phyloP scores from a whole-genome alignment of 2,113 vertebrate species.

The Campylorhamphus procurvoides region DNA sequence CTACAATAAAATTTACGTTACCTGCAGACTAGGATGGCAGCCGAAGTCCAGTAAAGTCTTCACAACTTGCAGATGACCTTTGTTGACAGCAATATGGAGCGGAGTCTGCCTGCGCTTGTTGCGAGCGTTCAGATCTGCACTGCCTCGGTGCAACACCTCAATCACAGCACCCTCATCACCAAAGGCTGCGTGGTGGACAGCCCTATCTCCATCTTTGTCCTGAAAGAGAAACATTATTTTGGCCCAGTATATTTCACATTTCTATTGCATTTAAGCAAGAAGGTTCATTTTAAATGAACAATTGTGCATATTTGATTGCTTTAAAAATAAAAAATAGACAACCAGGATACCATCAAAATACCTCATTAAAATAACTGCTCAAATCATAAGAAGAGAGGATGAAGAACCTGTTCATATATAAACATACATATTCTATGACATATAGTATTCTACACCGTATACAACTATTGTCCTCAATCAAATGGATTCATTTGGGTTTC shows the following conservation, averaged over 20 bases:
- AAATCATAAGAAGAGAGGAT: not conserved
- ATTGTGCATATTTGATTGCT: not conserved
- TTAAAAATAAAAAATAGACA: not conserved
- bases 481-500: not conserved
- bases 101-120: slow-evolving; percentile 97
- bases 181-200: slow-evolving; percentile 97
- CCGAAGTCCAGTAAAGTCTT: slow-evolving; percentile 96
- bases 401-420: not conserved
- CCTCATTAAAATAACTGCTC: not conserved
- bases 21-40: slow-evolving; percentile 98
- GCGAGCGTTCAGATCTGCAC: slow-evolving; percentile 94
- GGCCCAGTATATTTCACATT: not conserved
- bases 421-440: not conserved
- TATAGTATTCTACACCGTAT: not conserved
- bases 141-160: slow-evolving; percentile 94
- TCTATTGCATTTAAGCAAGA: not conserved
- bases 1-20: slow-evolving; percentile 46
- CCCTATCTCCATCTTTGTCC: slow-evolving; percentile 98
- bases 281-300: not conserved
- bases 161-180: slow-evolving; percentile 98
- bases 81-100: slow-evolving; percentile 97
- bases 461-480: not conserved
- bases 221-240: slow-evolving; percentile 50
- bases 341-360: not conserved
- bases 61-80: slow-evolving; percentile 97